A percentile compares a stretch with the other conserved stretches of the same genome.
Evolutionary conservation across 2,113 vertebrate genomes (phyloP).

Genomic region (Rousettus leschenaultii): DNA sequence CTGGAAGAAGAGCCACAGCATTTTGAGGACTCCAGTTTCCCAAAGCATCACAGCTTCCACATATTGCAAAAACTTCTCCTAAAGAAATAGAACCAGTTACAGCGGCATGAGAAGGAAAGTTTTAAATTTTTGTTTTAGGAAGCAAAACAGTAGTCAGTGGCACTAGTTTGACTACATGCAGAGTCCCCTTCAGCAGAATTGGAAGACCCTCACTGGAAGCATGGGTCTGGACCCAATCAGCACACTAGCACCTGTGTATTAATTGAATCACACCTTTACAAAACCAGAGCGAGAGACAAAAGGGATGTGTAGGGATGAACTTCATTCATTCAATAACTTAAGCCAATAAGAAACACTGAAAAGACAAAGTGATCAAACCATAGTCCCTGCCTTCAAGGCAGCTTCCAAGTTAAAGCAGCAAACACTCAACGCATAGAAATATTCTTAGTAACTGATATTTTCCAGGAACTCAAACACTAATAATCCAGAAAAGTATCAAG

Average conservation of each 20-base stretch:
- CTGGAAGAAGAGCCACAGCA: conserved; percentile 85
- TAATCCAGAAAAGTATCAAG: conserved; percentile 5
- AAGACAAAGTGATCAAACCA: background rate
- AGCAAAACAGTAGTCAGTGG: background rate
- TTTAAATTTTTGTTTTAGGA: background rate
- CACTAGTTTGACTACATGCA: background rate
- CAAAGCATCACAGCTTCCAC: conserved; percentile 90
- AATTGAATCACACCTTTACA: background rate
- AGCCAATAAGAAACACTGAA: conserved; percentile 12
- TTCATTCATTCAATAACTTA: background rate
- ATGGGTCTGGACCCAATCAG: background rate
- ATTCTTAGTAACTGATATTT: background rate
- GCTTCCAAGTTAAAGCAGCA: background rate
- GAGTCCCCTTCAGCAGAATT: background rate
- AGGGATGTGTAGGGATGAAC: background rate
- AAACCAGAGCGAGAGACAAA: background rate
- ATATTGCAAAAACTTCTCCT: conserved; percentile 95
- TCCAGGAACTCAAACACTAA: background rate
- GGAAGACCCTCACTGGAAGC: background rate
- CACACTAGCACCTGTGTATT: background rate
- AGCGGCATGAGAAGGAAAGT: background rate
- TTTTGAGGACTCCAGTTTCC: conserved; percentile 91
- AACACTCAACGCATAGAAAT: background rate
- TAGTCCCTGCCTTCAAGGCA: background rate
- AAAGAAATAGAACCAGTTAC: conserved; percentile 22